Percentiles rank a stretch among this genome's conserved stretches.
phyloP scores from a whole-genome alignment of 2,888 invertebrate genomes.

The Athalia circularis region DNA sequence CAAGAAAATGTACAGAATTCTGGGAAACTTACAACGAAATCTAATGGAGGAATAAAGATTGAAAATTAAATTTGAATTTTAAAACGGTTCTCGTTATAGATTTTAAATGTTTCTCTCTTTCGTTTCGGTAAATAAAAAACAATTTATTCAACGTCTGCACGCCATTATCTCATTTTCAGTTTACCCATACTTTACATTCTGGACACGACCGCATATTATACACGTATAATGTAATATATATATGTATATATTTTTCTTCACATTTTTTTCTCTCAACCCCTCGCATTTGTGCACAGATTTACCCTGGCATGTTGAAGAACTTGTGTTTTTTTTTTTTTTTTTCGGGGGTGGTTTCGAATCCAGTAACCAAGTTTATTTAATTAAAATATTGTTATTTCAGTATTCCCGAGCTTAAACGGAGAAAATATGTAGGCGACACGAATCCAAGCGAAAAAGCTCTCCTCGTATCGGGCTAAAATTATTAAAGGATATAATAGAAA shows the following conservation, averaged over 20 bases:
- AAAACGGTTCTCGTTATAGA: not conserved
- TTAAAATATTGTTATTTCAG: slow-evolving; percentile 37
- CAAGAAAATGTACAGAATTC: not conserved
- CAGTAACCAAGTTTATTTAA: slow-evolving; percentile 18
- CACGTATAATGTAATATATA: not conserved
- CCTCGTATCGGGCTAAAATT: no score
- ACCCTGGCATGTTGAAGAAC: not conserved
- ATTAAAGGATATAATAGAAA: not conserved
- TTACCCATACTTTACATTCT: no score
- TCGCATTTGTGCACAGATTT: not conserved
- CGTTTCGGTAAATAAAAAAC: slow-evolving; percentile 8
- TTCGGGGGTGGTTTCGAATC: not conserved
- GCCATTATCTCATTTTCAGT: slow-evolving; percentile 6
- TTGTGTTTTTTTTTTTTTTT: slow-evolving; percentile 13
- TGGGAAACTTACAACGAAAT: not conserved
- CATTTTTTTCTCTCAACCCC: not conserved
- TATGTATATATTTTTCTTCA: slow-evolving; percentile 23
- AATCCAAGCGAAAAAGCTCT: not conserved
- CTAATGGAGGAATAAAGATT: not conserved
- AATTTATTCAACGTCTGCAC: slow-evolving; percentile 9
- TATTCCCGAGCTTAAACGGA: not conserved
- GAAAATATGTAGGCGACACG: not conserved
- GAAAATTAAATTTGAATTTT: slow-evolving; percentile 8
- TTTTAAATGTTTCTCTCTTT: not conserved
- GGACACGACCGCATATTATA: no score